Evolutionary conservation across 1,140 invertebrate species (phyloP).

Genomic region (Bradysia coprophila): DNA sequence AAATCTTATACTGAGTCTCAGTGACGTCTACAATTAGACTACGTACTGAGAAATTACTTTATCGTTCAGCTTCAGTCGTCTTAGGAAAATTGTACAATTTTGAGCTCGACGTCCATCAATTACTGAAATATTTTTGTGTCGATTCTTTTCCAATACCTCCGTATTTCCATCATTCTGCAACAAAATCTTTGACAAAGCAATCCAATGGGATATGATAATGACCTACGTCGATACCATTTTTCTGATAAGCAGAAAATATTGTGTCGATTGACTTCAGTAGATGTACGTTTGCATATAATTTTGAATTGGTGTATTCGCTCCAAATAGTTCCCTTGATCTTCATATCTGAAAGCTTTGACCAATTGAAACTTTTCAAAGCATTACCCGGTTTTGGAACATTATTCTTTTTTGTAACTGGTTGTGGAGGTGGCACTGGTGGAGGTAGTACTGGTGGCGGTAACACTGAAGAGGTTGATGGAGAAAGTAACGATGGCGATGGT

Average conservation of each 20-base stretch:
- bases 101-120: conserved; percentile 90
- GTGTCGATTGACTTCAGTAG: conserved; percentile 80
- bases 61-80: conserved; percentile 91
- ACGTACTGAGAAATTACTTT: conserved; percentile 74
- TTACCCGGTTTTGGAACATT: conserved; percentile 77
- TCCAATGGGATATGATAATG: conserved; percentile 34
- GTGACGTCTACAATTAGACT: not conserved
- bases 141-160: conserved; percentile 46
- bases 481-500: conserved; percentile 35
- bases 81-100: conserved; percentile 93
- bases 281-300: conserved; percentile 83
- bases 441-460: conserved; percentile 26
- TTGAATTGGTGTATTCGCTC: conserved; percentile 84
- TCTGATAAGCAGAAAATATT: conserved; percentile 90
- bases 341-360: conserved; percentile 83
- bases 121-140: conserved; percentile 60
- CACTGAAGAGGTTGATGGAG: conserved; percentile 31
- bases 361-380: conserved; percentile 93
- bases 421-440: conserved; percentile 16
- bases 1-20: not conserved
- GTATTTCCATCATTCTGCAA: too few species aligned
- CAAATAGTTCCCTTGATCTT: conserved; percentile 83
- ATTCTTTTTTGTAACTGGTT: conserved; percentile 38
- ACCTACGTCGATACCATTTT: conserved; percentile 61
- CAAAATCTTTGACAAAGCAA: conserved; percentile 70